Percentiles rank a stretch among this genome's conserved stretches.
Evolutionary conservation across 2,797 vertebrate species (phyloP).

Genomic region (Danio aesculapii): DNA sequence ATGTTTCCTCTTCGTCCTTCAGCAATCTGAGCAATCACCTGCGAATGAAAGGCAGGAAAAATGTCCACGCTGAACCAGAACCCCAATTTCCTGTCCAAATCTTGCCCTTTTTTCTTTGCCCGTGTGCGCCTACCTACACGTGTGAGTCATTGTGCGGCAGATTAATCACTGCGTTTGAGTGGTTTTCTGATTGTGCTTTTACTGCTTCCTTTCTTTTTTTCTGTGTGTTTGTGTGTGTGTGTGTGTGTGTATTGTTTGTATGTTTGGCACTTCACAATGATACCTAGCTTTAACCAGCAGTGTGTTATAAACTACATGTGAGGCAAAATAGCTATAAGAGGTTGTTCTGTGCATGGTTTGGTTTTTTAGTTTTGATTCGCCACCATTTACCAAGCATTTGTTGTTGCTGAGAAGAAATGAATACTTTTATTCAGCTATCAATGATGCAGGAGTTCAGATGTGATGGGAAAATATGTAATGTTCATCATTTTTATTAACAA

Average conservation of each 20-base stretch:
- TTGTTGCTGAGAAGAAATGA: background rate
- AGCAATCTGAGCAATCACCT: slow-evolving; percentile 4
- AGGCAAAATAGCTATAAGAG: background rate
- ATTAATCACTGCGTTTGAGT: slow-evolving; percentile 16
- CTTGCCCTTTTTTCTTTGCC: background rate
- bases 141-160: slow-evolving; percentile 9
- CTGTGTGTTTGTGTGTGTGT: slow-evolving; percentile 1
- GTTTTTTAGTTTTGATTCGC: background rate
- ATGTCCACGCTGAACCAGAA: slow-evolving; percentile 2
- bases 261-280: background rate
- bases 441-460: background rate
- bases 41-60: slow-evolving; percentile 29
- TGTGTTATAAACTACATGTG: background rate
- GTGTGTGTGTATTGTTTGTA: slow-evolving; percentile 16
- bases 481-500: too few relatives aligned
- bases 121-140: slow-evolving; percentile 3
- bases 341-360: background rate
- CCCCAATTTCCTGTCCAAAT: slow-evolving; percentile 1
- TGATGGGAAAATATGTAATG: too few relatives aligned
- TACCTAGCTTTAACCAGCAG: background rate
- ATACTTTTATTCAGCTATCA: background rate
- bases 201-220: background rate
- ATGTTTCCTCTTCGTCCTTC: background rate
- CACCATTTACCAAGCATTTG: background rate
- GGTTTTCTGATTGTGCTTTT: slow-evolving; percentile 8